Conservation (phyloP, 2,797 vertebrate genomes). For the Labeo calbasu region DNA sequence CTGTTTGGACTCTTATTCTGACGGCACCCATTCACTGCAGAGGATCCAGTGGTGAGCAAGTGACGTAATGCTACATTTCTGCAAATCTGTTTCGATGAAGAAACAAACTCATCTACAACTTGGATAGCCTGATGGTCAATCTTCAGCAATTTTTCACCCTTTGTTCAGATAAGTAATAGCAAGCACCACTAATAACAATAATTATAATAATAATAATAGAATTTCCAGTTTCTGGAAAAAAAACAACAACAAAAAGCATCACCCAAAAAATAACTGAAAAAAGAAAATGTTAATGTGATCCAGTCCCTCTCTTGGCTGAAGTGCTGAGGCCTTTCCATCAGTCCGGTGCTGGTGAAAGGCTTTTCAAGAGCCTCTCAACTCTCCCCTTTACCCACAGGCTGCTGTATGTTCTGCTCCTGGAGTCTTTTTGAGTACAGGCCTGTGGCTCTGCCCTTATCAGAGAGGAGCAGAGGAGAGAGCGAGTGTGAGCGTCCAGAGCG, state of each 20-base stretch:
- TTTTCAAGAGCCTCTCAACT: constrained; percentile 9
- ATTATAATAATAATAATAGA: constrained; percentile 36
- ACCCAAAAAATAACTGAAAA: not conserved
- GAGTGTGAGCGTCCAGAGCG: constrained; percentile 70
- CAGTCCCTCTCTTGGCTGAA: constrained; percentile 22
- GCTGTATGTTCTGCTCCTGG: constrained; percentile 34
- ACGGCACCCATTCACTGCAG: not conserved
- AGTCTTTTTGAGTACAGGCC: constrained; percentile 51
- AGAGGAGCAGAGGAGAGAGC: constrained; percentile 51
- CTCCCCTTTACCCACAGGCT: constrained; percentile 47
- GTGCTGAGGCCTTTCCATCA: constrained; percentile 4
- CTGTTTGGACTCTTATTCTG: not conserved
- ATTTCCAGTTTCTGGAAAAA: constrained; percentile 31
- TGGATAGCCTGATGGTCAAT: not conserved
- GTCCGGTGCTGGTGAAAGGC: constrained; percentile 11
- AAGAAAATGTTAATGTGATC: not conserved
- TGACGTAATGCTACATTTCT: not conserved
- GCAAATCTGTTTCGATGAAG: not conserved
- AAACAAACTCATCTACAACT: not conserved
- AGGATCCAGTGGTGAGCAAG: not conserved
- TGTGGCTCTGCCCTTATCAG: constrained; percentile 59
- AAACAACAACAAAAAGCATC: constrained; percentile 7
- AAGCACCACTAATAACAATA: constrained; percentile 48
- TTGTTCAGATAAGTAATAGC: not conserved
- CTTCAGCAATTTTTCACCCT: not conserved